Percentiles rank a stretch among this genome's conserved stretches.
phyloP scores from a whole-genome alignment of 2,113 vertebrate species.

The Otolemur garnettii region DNA sequence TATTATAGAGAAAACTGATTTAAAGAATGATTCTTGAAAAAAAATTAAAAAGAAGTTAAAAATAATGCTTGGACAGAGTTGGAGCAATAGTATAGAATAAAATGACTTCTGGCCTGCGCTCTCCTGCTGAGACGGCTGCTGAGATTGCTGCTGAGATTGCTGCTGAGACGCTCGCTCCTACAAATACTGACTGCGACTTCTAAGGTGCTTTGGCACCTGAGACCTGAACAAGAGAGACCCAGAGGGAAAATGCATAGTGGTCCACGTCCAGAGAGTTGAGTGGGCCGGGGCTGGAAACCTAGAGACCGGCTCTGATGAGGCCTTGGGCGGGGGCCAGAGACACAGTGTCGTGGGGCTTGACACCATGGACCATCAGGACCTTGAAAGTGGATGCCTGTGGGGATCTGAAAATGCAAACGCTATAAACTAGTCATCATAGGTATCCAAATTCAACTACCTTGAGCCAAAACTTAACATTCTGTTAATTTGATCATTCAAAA shows the following conservation, averaged over 20 bases:
- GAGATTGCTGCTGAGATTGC: too few species aligned
- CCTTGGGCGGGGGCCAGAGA: too few species aligned
- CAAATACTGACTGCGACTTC: too few species aligned
- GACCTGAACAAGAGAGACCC: too few species aligned
- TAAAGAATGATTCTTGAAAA: neutral
- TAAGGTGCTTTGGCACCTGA: too few species aligned
- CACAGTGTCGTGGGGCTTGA: too few species aligned
- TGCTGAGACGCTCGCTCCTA: too few species aligned
- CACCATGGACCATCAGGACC: neutral
- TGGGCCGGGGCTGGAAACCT: too few species aligned
- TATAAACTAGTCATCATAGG: neutral
- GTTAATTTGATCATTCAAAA: neutral
- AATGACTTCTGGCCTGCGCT: neutral
- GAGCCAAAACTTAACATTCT: neutral
- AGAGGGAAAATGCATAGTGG: too few species aligned
- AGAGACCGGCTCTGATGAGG: too few species aligned
- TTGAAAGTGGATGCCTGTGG: neutral
- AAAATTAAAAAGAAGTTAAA: neutral
- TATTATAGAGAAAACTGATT: conserved; percentile 9
- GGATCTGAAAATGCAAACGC: neutral
- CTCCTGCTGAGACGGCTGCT: too few species aligned
- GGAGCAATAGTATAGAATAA: neutral
- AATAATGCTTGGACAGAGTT: neutral
- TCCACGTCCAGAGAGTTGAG: too few species aligned
- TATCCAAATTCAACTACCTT: neutral